Evolutionary conservation across 2,888 invertebrate genomes (phyloP).

Genomic region (Selenia dentaria): DNA sequence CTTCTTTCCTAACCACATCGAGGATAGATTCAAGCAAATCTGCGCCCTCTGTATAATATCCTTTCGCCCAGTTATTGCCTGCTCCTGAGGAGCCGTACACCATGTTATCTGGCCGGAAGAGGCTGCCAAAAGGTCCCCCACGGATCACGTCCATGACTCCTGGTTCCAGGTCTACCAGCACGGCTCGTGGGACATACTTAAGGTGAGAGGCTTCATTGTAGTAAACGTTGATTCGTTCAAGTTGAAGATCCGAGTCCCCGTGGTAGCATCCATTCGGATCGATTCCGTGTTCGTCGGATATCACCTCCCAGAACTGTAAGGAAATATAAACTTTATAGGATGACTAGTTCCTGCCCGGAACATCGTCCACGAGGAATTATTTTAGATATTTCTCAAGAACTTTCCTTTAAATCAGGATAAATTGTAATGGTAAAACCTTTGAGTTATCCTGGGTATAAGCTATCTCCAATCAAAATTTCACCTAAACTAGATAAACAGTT

Average conservation of each 20-base stretch:
- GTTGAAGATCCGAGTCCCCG: conserved; percentile 88
- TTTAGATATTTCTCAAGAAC: no score
- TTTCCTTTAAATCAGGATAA: no score
- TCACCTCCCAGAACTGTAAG: conserved; percentile 92
- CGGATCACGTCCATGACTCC: conserved; percentile 86
- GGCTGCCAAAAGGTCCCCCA: conserved; percentile 85
- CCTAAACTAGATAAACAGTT: no score
- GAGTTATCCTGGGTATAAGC: no score
- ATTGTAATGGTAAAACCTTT: no score
- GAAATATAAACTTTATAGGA: conserved; percentile 6
- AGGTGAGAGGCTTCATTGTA: conserved; percentile 86
- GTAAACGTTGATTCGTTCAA: conserved; percentile 90
- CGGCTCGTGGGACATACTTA: conserved; percentile 68
- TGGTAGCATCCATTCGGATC: conserved; percentile 82
- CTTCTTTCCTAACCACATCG: conserved; percentile 84
- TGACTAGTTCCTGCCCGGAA: no score
- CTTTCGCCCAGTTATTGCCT: conserved; percentile 86
- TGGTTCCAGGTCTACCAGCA: conserved; percentile 69
- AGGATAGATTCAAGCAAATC: conserved; percentile 85
- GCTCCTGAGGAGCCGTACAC: conserved; percentile 85
- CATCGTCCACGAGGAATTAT: no score
- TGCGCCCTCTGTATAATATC: conserved; percentile 88
- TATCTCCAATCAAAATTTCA: no score
- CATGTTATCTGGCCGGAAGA: conserved; percentile 90
- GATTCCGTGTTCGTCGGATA: conserved; percentile 91